These are phyloP conservation scores for Meghimatium bilineatum DNA, from an alignment of 2,888 invertebrate species.

Conservation along the genomic window DNA sequence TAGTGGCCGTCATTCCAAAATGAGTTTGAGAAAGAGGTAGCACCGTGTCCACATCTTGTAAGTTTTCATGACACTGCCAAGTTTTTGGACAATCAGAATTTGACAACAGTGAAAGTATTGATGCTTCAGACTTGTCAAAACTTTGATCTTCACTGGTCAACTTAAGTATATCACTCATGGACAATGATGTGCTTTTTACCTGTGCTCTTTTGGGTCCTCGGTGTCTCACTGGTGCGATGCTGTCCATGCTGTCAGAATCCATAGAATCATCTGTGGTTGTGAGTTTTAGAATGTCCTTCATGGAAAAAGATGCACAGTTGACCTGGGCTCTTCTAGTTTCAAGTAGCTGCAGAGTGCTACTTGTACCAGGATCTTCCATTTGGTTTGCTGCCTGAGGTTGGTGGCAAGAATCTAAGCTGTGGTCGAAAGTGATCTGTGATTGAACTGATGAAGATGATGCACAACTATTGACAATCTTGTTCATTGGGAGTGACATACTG, in stretches of 20 bases:
- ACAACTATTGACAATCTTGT: slow-evolving; percentile 26
- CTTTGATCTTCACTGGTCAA: slow-evolving; percentile 19
- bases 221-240: slow-evolving; percentile 4
- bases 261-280: slow-evolving; percentile 45
- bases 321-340: slow-evolving; percentile 39
- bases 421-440: slow-evolving; percentile 29
- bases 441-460: slow-evolving; percentile 34
- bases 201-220: slow-evolving; percentile 33
- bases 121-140: background rate
- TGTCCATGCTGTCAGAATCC: slow-evolving; percentile 44
- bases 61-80: background rate
- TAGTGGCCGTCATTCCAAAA: background rate
- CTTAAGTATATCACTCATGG: slow-evolving; percentile 44
- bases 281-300: slow-evolving; percentile 46
- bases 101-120: background rate
- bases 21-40: background rate
- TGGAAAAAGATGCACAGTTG: slow-evolving; percentile 46
- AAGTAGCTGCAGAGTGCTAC: slow-evolving; percentile 31
- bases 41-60: background rate
- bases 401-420: background rate
- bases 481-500: slow-evolving; percentile 28
- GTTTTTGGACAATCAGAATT: background rate
- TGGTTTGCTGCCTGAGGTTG: background rate
- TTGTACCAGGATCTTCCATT: slow-evolving; percentile 1
- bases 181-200: slow-evolving; percentile 39